phyloP scores from a whole-genome alignment of 2,797 vertebrate genomes.

The Myotis pilosus region DNA sequence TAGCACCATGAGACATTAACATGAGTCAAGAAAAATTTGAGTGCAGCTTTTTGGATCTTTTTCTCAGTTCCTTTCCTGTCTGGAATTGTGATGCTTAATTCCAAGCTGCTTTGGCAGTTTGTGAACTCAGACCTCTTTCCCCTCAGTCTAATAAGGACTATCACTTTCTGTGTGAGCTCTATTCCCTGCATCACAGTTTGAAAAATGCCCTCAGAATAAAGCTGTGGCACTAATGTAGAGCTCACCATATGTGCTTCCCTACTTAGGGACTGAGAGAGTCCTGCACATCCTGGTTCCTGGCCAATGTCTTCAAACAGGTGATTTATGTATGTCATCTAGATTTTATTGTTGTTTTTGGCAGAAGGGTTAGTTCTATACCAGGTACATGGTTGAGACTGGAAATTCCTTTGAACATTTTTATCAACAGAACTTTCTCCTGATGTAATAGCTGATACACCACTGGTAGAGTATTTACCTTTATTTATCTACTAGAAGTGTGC shows the following conservation, averaged over 20 bases:
- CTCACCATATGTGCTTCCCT: background rate
- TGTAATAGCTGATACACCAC: background rate
- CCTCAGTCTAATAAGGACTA: background rate
- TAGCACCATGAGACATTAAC: background rate
- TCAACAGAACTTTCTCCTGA: constrained; percentile 33
- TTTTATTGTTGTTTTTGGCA: constrained; percentile 60
- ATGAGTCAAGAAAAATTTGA: background rate
- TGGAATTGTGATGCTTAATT: constrained; percentile 31
- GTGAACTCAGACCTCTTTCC: background rate
- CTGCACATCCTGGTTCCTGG: background rate
- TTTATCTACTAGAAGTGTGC: background rate
- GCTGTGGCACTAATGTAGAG: background rate
- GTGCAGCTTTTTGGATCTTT: background rate
- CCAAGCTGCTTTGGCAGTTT: background rate
- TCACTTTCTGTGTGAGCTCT: background rate
- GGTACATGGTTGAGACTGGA: constrained; percentile 33
- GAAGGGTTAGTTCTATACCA: constrained; percentile 36
- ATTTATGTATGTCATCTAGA: constrained; percentile 34
- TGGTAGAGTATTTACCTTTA: constrained; percentile 3
- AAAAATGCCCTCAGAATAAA: constrained; percentile 38
- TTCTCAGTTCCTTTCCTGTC: constrained; percentile 4
- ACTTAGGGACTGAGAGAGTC: background rate
- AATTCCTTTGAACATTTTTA: constrained; percentile 58
- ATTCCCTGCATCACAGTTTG: background rate
- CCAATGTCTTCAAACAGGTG: constrained; percentile 25